Base-by-base conservation (phyloP, 1,140 invertebrate species). In the Drosophila prosaltans region DNA sequence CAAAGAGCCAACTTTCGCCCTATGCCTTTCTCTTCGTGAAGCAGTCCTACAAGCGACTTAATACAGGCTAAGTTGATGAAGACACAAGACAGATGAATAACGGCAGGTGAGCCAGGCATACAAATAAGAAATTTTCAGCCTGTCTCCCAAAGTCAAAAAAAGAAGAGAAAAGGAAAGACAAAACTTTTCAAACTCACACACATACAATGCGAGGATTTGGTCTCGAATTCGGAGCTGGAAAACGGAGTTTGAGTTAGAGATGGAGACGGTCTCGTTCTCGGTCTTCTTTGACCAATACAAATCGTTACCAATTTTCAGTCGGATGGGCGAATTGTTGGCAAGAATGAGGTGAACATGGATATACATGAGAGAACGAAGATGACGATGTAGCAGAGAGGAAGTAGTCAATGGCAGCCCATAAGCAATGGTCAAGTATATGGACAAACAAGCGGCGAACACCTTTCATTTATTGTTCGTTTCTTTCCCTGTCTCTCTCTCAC, bases 281-380 rank as follows among this genome's bases (percentile, higher is more conserved):
- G 77, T 64, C 84, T 77, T 80, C 72, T 80, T 88, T 88, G 75
- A 77, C 80, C 83, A 80, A 83, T 89, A 89, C 84, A 89, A 89
- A 89, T 89, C 84, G 84, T 71, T 89, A 84, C 84, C 84, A 89
- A 89, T 89, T 89, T 89, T 89, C 84, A 89, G 70, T 64, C 78
- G 82, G 79, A 75, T 45, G 45, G 57, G 40, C 55, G 62, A 45
- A 41, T 40, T 40, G 51, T n/a, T 65, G 64, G 54, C 11, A 16
- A 55, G n/a, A 28, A 28, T 32, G 41, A 24, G 51, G 43, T 36
- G 43, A 10, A 16, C 10, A n/a, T 21, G 61, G 24, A 36, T 36
- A 5, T 36, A 7, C 24, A 24, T 28, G 21, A 45, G 24, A 51
- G n/a, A 28, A 10, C 10, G 21, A 45, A 5, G 16, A 21, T 16